Percentiles rank a stretch among this genome's conserved stretches.
These are phyloP conservation scores for Butorides virescens DNA, from an alignment of 2,113 vertebrate species.

Conservation along the genomic window DNA sequence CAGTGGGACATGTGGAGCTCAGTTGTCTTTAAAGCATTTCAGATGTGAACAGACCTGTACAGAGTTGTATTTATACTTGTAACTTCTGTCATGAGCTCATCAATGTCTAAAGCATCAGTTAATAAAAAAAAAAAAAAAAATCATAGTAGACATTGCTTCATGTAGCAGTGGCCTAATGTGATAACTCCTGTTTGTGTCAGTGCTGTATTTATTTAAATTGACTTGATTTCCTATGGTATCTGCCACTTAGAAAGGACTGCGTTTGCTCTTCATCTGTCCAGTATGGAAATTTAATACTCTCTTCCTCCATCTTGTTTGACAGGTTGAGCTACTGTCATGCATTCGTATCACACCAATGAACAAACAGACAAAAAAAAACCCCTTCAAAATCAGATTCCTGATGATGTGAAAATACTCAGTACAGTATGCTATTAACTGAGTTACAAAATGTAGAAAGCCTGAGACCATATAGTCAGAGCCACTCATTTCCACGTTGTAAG, in stretches of 20 bases:
- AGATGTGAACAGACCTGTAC: neutral
- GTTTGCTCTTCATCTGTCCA: neutral
- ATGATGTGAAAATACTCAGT: neutral
- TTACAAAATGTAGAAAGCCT: neutral
- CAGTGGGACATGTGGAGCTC: neutral
- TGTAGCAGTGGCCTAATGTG: neutral
- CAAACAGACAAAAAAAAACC: neutral
- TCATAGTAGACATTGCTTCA: neutral
- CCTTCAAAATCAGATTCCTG: neutral
- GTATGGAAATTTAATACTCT: neutral
- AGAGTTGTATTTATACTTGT: neutral
- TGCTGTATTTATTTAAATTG: neutral
- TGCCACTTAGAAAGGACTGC: neutral
- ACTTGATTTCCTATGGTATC: neutral
- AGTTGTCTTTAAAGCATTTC: neutral
- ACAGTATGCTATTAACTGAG: neutral
- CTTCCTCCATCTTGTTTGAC: neutral
- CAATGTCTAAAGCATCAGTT: neutral
- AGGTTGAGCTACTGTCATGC: neutral
- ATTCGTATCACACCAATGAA: neutral
- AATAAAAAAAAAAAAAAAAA: neutral
- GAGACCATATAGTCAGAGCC: neutral
- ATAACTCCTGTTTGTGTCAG: neutral
- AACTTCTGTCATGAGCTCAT: neutral
- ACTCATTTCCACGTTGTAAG: fast-evolving